Evolutionary conservation across 2,113 vertebrate genomes (phyloP).

Genomic region (Nycticryphes semicollaris): DNA sequence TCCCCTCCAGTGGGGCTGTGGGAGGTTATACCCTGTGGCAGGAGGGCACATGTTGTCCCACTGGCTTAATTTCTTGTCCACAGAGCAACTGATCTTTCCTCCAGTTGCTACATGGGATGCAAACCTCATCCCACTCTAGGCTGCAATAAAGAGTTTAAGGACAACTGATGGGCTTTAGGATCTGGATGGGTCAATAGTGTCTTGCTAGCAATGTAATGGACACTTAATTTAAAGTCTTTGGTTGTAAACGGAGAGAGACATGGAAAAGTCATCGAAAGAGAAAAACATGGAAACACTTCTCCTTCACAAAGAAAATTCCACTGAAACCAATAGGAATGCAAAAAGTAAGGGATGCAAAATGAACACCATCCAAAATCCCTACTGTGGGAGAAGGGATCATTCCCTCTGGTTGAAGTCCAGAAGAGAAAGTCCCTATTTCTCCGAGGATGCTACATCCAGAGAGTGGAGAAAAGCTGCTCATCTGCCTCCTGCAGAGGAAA

Average conservation of each 20-base stretch:
- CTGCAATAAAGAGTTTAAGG: not conserved
- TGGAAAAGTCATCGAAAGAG: not conserved
- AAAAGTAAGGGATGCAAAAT: not conserved
- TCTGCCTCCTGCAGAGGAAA: not conserved
- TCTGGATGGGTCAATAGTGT: not conserved
- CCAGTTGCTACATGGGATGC: not conserved
- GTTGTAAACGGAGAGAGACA: not conserved
- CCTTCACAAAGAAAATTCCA: not conserved
- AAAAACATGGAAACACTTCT: not conserved
- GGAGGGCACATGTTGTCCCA: not conserved
- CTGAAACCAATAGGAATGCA: not conserved
- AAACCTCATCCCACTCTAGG: not conserved
- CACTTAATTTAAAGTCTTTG: constrained; percentile 12
- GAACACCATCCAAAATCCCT: not conserved
- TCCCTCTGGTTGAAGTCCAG: not conserved
- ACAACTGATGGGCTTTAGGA: not conserved
- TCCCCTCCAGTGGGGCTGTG: rapidly evolving
- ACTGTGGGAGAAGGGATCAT: not conserved
- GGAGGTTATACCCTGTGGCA: not conserved
- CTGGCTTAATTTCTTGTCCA: not conserved
- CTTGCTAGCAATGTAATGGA: not conserved
- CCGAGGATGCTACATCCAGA: not conserved
- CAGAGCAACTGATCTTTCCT: not conserved
- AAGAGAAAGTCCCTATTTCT: not conserved
- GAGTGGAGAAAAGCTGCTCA: not conserved